These are phyloP conservation scores for Thunnus maccoyii DNA, from an alignment of 2,113 vertebrate genomes.

Conservation along the genomic window DNA sequence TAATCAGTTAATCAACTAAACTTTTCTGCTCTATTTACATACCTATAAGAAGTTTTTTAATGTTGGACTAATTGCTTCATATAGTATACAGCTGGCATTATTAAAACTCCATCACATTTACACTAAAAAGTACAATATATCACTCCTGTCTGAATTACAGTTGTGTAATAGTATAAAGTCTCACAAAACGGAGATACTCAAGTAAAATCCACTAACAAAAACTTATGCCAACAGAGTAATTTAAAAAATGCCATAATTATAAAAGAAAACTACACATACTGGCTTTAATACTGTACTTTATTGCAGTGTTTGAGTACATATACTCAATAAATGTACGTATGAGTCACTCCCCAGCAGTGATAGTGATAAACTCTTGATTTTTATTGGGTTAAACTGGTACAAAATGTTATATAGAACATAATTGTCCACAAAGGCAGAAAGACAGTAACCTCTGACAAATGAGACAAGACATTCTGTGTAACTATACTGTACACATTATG, in stretches of 20 bases:
- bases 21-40: too few relatives aligned
- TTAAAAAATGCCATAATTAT: neutral
- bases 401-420: constrained; percentile 18
- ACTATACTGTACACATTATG: constrained; percentile 24
- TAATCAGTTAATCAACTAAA: too few relatives aligned
- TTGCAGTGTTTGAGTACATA: neutral
- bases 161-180: too few relatives aligned
- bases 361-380: constrained; percentile 9
- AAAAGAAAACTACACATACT: neutral
- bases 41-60: too few relatives aligned
- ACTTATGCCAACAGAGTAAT: too few relatives aligned
- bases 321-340: neutral
- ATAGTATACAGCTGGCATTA: too few relatives aligned
- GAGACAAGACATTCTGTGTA: constrained; percentile 50
- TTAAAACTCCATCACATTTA: too few relatives aligned
- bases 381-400: constrained; percentile 20
- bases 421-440: constrained; percentile 1
- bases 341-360: neutral
- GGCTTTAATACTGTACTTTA: neutral
- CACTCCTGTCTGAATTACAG: too few relatives aligned
- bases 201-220: too few relatives aligned
- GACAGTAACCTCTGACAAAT: constrained; percentile 41
- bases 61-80: too few relatives aligned
- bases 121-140: too few relatives aligned
- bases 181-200: too few relatives aligned